Conservation (phyloP, 2,113 vertebrate genomes). For the Porphyrio hochstetteri region DNA sequence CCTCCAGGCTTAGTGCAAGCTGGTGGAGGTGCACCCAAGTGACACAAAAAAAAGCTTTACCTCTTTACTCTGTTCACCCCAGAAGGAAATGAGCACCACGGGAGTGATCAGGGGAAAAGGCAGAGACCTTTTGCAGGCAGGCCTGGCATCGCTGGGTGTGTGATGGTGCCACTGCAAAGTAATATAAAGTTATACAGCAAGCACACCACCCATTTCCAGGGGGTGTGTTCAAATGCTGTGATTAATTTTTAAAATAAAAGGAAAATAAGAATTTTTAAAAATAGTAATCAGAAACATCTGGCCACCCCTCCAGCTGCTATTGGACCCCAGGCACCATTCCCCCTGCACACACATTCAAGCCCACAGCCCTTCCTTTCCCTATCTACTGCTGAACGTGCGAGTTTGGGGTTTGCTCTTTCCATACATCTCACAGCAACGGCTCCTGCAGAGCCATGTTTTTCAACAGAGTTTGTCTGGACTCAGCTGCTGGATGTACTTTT, state of each 20-base stretch:
- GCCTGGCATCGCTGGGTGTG: background rate
- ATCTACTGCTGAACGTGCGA: rapidly evolving
- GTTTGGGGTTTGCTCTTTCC: background rate
- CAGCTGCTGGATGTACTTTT: conserved; percentile 53
- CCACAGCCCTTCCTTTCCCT: background rate
- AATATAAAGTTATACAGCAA: background rate
- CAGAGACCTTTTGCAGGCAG: background rate
- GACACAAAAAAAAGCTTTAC: background rate
- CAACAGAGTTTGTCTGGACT: background rate
- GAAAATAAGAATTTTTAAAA: background rate
- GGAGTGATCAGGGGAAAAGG: background rate
- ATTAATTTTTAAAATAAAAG: background rate
- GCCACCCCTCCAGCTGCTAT: background rate
- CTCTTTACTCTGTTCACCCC: background rate
- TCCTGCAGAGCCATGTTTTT: background rate
- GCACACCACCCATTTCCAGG: background rate
- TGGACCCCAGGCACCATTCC: background rate
- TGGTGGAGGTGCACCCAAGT: background rate
- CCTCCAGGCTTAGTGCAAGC: background rate
- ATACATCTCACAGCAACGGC: background rate
- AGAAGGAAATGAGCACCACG: background rate
- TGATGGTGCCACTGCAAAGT: background rate
- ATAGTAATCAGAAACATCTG: background rate
- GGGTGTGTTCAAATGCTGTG: background rate
- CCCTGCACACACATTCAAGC: background rate